Conservation (phyloP, 1,140 invertebrate genomes). For the Chlorops oryzae region DNA sequence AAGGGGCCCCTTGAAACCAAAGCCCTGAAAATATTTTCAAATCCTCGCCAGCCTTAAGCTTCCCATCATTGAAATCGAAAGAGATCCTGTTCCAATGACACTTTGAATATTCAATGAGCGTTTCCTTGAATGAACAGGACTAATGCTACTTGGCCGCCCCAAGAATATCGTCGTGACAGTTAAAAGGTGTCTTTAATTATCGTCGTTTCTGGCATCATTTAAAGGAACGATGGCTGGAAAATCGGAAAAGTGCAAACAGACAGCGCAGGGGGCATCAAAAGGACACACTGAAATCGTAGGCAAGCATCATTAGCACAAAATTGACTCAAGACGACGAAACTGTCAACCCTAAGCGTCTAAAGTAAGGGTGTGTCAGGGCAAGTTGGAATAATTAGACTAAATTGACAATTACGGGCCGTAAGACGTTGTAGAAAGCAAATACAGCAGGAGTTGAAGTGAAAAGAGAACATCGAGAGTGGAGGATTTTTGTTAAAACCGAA, state of each 20-base stretch:
- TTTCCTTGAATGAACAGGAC: too few relatives aligned
- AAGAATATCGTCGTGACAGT: constrained; percentile 21
- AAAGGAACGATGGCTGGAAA: constrained; percentile 18
- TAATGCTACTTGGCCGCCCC: too few relatives aligned
- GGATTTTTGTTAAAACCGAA: constrained; percentile 17
- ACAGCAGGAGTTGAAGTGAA: neutral
- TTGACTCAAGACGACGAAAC: neutral
- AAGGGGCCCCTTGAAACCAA: too few relatives aligned
- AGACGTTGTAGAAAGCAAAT: neutral
- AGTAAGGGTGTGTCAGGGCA: too few relatives aligned
- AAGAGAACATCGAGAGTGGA: too few relatives aligned
- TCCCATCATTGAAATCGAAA: too few relatives aligned
- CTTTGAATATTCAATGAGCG: too few relatives aligned
- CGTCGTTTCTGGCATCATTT: constrained; percentile 31
- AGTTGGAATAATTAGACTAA: constrained; percentile 1
- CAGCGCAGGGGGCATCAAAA: constrained; percentile 18
- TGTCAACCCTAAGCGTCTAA: too few relatives aligned
- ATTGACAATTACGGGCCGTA: constrained; percentile 4
- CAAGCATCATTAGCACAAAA: constrained; percentile 37
- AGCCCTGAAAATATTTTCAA: too few relatives aligned
- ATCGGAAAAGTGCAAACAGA: constrained; percentile 46
- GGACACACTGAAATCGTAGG: constrained; percentile 29
- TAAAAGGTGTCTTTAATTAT: constrained; percentile 47
- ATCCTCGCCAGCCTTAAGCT: too few relatives aligned
- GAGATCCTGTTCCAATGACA: too few relatives aligned